Conservation (phyloP, 1,140 invertebrate species). For the Amphibalanus amphitrite region DNA sequence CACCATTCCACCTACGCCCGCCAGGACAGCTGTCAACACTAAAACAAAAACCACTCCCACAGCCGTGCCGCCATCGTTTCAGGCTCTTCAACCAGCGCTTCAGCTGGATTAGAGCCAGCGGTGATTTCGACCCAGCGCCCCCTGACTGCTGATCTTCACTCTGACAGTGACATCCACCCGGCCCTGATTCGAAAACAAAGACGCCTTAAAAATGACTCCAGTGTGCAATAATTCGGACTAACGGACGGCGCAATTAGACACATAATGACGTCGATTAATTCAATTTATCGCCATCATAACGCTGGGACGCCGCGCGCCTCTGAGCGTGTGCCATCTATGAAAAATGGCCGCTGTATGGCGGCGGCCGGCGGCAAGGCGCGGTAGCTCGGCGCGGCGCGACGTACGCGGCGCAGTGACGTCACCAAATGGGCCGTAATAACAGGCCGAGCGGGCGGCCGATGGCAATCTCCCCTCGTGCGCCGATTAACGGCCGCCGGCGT, state of each 20-base stretch:
- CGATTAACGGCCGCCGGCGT: neutral
- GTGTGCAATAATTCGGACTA: neutral
- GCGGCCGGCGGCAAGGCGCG: too few relatives aligned
- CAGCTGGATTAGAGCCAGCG: too few relatives aligned
- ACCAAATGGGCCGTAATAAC: slow-evolving; percentile 1
- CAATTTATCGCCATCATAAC: neutral
- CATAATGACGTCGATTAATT: neutral
- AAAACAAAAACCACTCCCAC: too few relatives aligned
- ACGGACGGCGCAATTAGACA: neutral
- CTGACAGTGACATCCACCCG: neutral
- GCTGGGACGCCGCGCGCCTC: too few relatives aligned
- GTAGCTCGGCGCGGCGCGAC: too few relatives aligned
- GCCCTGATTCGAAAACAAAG: neutral
- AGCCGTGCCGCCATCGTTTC: too few relatives aligned
- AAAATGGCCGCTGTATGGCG: neutral
- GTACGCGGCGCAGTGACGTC: neutral
- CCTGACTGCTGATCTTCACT: too few relatives aligned
- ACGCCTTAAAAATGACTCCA: neutral
- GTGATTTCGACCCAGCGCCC: too few relatives aligned
- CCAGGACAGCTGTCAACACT: too few relatives aligned
- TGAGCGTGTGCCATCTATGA: neutral
- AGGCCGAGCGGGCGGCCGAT: neutral
- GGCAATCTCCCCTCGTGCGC: neutral
- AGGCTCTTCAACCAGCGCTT: too few relatives aligned
- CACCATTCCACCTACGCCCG: too few relatives aligned